Base-by-base conservation (phyloP, 2,888 invertebrate genomes). In the Celastrina argiolus region DNA sequence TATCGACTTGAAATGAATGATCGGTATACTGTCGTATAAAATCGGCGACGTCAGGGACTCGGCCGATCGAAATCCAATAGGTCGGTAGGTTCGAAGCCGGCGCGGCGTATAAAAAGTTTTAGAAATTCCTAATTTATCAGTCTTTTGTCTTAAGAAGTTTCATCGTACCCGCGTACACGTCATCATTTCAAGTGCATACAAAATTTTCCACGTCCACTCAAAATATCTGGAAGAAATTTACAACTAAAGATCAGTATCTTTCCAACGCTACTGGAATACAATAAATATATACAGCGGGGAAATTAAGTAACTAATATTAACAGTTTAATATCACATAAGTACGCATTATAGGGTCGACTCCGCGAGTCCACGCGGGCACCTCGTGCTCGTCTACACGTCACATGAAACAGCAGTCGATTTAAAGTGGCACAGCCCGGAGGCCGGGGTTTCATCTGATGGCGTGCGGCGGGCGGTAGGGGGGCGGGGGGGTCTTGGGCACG, bases 341-440 rank as follows among this genome's bases (percentile, higher is more conserved):
- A 90, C 88, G 82, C 85, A 80, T 83, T 78, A 79, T 81, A 81
- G 82, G 79, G 78, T 80, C 77, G 81, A 74, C 73, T 77, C 79
- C 51, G 51, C 51, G 51, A 31, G 36, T 36, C 36, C 31, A 7
- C 36, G 36, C 36, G 36, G 36, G 36, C 36, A 12, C 36, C 22
- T 22, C 45, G 18, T 18, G 22, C 22, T 10, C 45, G 16, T 22
- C 12, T 51, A 51, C 82, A 84, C 84, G 82, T 84, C 83, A 85
- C 87, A 88, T 83, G 89, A 86, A 88, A 88, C 87, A 81, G 87
- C 88, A 89, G 89, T 88, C 87, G 87, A 84, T 87, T 86, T 85
- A 85, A 84, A 84, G 85, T 82, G 78, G 77, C 83, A 80, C 76
- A 73, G 69, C 73, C 69, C 72, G 70, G 73, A 72, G 70, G 76